A percentile compares a stretch with the other conserved stretches of the same genome.
Conservation (phyloP, 1,140 invertebrate species). For the Amphibalanus amphitrite region DNA sequence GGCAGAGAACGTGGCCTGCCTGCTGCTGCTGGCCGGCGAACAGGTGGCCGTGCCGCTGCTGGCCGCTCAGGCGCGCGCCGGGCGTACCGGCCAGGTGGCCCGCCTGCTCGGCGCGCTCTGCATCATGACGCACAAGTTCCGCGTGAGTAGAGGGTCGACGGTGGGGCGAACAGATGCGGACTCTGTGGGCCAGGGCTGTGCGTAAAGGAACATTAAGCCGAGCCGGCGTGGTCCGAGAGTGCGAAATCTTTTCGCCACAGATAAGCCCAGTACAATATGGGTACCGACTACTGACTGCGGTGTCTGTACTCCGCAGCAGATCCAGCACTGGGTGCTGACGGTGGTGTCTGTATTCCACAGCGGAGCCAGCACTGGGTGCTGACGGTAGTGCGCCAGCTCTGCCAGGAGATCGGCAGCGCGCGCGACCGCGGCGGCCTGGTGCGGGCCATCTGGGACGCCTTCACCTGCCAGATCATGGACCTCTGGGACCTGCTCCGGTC, state of each 20-base stretch:
- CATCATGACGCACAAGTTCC: neutral
- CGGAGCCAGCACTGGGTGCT: neutral
- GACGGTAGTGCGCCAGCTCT: neutral
- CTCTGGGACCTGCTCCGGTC: neutral
- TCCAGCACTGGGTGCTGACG: no score
- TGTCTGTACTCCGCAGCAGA: no score
- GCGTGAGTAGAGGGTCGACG: no score
- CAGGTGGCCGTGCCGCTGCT: neutral
- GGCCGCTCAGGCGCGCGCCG: neutral
- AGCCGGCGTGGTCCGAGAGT: no score
- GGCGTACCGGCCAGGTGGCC: neutral
- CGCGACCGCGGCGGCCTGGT: neutral
- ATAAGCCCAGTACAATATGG: no score
- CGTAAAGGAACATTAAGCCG: no score
- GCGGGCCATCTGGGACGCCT: neutral
- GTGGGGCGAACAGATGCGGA: no score
- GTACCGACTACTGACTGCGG: no score
- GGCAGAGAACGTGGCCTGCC: neutral
- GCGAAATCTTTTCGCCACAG: no score
- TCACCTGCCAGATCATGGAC: constrained; percentile 2
- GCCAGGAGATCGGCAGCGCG: neutral
- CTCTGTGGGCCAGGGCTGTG: no score
- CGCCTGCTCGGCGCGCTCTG: neutral
- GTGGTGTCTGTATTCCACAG: neutral
- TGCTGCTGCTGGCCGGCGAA: neutral